Conservation (phyloP, 2,113 vertebrate species). For the Patagioenas fasciata region DNA sequence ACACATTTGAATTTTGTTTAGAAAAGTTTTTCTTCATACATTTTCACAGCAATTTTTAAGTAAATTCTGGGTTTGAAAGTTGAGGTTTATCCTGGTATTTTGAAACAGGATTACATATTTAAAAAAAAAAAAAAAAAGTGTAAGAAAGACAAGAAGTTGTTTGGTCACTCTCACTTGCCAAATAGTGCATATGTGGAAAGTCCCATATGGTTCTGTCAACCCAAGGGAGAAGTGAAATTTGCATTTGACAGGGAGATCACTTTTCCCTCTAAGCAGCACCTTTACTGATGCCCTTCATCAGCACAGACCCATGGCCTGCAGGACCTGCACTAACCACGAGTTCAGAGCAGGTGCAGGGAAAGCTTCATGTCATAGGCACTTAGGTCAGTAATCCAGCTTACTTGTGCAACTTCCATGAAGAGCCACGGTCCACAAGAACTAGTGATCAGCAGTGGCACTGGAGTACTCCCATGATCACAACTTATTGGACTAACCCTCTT, state of each 20-base stretch:
- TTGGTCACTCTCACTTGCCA: not conserved
- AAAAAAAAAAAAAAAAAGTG: too few relatives aligned
- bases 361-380: not conserved
- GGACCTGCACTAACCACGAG: not conserved
- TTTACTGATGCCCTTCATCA: not conserved
- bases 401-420: not conserved
- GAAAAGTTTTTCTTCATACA: not conserved
- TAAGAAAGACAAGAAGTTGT: not conserved
- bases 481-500: not conserved
- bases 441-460: not conserved
- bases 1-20: not conserved
- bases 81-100: not conserved
- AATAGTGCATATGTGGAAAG: not conserved
- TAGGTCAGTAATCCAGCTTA: not conserved
- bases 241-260: accelerated
- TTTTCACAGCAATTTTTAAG: not conserved
- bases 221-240: not conserved
- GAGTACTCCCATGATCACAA: not conserved
- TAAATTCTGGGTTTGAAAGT: not conserved
- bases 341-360: not conserved
- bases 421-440: not conserved
- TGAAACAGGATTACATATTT: not conserved
- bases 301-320: not conserved
- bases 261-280: not conserved
- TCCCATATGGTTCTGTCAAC: not conserved